Evolutionary conservation across 1,140 invertebrate species (phyloP).

Genomic region (Chrysopa pallens): DNA sequence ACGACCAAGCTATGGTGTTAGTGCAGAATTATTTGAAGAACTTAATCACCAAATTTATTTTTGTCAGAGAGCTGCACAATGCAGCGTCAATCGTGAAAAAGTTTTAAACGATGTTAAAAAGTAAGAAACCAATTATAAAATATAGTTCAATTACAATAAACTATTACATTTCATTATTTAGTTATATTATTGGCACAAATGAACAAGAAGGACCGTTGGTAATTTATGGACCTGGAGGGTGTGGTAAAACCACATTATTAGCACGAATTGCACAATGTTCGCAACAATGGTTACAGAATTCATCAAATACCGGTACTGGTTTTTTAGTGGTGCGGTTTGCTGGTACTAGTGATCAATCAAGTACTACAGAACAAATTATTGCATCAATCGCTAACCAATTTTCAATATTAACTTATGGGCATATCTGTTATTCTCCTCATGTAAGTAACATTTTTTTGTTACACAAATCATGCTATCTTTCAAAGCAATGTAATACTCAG

Average conservation of each 20-base stretch:
- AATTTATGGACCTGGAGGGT: constrained; percentile 56
- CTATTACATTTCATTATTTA: constrained; percentile 16
- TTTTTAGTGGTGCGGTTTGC: constrained; percentile 39
- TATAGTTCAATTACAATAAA: constrained; percentile 1
- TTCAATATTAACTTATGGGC: constrained; percentile 36
- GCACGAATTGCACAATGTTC: constrained; percentile 46
- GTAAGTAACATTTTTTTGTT: constrained; percentile 24
- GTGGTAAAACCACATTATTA: constrained; percentile 62
- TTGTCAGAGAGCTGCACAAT: constrained; percentile 42
- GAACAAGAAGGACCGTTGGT: constrained; percentile 35
- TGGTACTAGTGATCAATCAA: constrained; percentile 45
- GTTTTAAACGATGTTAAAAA: constrained; percentile 43
- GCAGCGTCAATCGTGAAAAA: constrained; percentile 38
- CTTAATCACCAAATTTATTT: constrained; percentile 44
- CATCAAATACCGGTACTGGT: constrained; percentile 7
- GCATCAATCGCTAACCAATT: constrained; percentile 48
- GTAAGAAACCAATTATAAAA: constrained; percentile 21
- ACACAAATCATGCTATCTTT: too few relatives aligned
- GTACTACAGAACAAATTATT: constrained; percentile 41
- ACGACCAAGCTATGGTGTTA: constrained; percentile 27
- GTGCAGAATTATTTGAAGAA: constrained; percentile 39
- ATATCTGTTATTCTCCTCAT: constrained; percentile 35
- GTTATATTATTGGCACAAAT: constrained; percentile 45
- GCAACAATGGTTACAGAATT: constrained; percentile 46
- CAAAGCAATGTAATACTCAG: too few relatives aligned